Conservation (phyloP, 2,888 invertebrate genomes). For the Leptothorax acervorum region DNA sequence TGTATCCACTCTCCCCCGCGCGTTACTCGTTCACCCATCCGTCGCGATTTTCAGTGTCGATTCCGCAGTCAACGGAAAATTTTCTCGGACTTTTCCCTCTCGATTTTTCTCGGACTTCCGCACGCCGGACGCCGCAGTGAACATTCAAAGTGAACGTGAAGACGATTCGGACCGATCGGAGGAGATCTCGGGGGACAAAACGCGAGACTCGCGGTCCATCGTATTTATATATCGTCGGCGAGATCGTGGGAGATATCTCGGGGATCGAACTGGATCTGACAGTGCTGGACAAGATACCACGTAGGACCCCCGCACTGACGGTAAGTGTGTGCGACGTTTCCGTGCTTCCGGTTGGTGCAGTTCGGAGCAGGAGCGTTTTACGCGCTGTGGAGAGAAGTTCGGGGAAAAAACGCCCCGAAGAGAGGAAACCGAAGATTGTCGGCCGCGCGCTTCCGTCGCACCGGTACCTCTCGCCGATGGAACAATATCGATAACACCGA, state of each 20-base stretch:
- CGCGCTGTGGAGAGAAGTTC: conserved; percentile 4
- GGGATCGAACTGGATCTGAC: conserved; percentile 68
- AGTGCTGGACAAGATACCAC: conserved; percentile 76
- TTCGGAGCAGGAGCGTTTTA: not conserved
- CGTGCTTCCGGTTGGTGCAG: not conserved
- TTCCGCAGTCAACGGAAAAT: conserved; percentile 2
- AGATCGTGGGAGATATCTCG: conserved; percentile 26
- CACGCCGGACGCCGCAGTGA: conserved; percentile 11
- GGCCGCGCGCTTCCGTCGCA: conserved; percentile 50
- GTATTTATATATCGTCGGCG: not conserved
- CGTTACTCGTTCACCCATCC: not conserved
- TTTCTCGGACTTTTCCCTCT: not conserved
- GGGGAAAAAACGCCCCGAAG: conserved; percentile 22
- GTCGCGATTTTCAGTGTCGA: conserved; percentile 23
- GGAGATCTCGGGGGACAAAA: not conserved
- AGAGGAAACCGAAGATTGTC: conserved; percentile 51
- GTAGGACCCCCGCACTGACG: conserved; percentile 82
- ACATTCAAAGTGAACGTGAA: conserved; percentile 22
- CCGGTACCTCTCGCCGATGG: conserved; percentile 34
- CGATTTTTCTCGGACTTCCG: conserved; percentile 4
- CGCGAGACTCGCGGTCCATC: not conserved
- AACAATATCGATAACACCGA: conserved; percentile 49
- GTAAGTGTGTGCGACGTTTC: conserved; percentile 70
- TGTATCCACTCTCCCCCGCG: not conserved
- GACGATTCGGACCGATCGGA: not conserved